Conservation (phyloP, 2,888 invertebrate genomes). For the Himalopsyche anomala region DNA sequence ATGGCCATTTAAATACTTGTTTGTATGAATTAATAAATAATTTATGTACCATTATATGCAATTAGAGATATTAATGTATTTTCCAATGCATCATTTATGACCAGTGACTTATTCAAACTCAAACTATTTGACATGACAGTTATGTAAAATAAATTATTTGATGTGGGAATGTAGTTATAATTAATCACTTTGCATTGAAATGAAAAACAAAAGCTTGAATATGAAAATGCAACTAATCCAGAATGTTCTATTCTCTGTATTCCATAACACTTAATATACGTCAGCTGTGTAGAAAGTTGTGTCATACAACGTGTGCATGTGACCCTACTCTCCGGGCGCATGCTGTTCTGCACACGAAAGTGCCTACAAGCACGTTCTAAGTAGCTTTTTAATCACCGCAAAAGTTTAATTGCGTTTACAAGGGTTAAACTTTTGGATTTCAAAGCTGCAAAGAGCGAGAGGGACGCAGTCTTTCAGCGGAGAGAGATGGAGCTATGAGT, state of each 20-base stretch:
- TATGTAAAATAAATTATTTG: too few relatives aligned
- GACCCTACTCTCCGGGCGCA: neutral
- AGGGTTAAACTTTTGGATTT: constrained; percentile 66
- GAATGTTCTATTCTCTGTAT: constrained; percentile 10
- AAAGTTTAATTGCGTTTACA: constrained; percentile 68
- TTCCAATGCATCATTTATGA: too few relatives aligned
- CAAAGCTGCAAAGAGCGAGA: constrained; percentile 39
- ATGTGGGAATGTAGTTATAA: neutral
- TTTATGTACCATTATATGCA: too few relatives aligned
- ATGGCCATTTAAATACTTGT: too few relatives aligned
- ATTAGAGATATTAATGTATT: too few relatives aligned
- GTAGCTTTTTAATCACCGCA: constrained; percentile 68
- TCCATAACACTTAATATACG: constrained; percentile 38
- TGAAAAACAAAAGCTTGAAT: constrained; percentile 23
- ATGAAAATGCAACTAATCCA: constrained; percentile 35
- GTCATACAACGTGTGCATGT: constrained; percentile 38
- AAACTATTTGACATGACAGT: too few relatives aligned
- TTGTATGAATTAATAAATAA: too few relatives aligned
- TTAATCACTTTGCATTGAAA: constrained; percentile 17
- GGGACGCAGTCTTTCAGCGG: neutral
- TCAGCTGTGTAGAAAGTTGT: constrained; percentile 33
- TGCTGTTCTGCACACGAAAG: constrained; percentile 18
- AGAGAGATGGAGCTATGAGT: neutral
- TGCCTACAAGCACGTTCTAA: constrained; percentile 60
- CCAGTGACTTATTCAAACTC: too few relatives aligned